Conservation (phyloP, 2,888 invertebrate species). For the Pseudoips prasinana region DNA sequence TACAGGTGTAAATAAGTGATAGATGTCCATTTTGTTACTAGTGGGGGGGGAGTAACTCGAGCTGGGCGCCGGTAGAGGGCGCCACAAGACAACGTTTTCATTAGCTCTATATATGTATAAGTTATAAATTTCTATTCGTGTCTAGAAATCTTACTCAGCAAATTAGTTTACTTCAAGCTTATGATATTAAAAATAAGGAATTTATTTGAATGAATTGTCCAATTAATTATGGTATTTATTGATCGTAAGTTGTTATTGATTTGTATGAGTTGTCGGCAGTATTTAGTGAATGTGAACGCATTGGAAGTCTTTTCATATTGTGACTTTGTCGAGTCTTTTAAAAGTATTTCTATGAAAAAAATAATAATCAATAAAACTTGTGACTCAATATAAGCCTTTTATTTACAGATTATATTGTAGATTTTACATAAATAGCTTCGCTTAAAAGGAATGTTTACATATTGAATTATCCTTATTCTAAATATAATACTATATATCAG, state of each 20-base stretch:
- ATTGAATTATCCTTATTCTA: too few relatives aligned
- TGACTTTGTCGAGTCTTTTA: conserved; percentile 78
- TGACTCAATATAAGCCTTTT: conserved; percentile 61
- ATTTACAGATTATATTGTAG: conserved; percentile 42
- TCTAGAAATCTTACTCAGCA: conserved; percentile 31
- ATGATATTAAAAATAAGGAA: conserved; percentile 53
- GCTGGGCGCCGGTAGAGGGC: conserved; percentile 3
- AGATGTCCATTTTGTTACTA: conserved; percentile 68
- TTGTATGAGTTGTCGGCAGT: conserved; percentile 69
- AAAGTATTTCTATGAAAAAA: conserved; percentile 79
- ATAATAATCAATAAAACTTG: conserved; percentile 66
- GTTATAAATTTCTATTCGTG: conserved; percentile 22
- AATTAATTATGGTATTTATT: conserved; percentile 73
- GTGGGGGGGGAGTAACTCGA: conserved; percentile 36
- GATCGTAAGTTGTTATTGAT: conserved; percentile 75
- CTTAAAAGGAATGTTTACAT: conserved; percentile 13
- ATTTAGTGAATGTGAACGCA: conserved; percentile 71
- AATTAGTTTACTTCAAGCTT: conserved; percentile 46
- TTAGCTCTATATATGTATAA: conserved; percentile 15
- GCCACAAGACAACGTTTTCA: conserved; percentile 19
- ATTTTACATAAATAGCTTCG: background rate
- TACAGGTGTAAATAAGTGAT: conserved; percentile 77
- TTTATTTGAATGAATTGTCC: conserved; percentile 75
- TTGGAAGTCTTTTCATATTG: conserved; percentile 74
- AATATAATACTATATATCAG: too few relatives aligned